Percentiles rank a stretch among this genome's conserved stretches.
phyloP scores from a whole-genome alignment of 2,113 vertebrate species.

The Engraulis encrasicolus region DNA sequence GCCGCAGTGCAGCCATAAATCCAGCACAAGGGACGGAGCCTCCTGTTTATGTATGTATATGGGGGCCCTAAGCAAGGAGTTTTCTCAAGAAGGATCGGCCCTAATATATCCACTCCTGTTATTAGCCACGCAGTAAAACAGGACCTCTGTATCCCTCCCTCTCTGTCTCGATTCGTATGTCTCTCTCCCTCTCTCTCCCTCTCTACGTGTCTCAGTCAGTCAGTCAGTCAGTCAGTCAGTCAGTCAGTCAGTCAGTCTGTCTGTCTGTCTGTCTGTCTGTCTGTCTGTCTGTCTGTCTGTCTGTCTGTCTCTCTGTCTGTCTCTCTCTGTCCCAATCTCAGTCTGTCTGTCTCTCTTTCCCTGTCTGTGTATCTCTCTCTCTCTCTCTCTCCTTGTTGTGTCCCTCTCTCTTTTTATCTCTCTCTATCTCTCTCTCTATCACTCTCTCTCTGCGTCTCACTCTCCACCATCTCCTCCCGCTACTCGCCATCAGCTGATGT shows the following conservation, averaged over 20 bases:
- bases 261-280: too few species aligned
- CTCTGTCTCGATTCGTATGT: too few species aligned
- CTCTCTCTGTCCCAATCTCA: too few species aligned
- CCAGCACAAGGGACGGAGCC: not conserved
- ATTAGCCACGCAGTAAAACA: not conserved
- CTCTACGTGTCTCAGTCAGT: not conserved
- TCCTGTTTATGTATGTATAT: not conserved
- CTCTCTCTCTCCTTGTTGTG: not conserved
- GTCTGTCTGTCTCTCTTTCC: too few species aligned
- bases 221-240: too few species aligned
- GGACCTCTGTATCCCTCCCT: not conserved
- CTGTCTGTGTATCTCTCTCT: not conserved
- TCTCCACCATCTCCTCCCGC: not conserved
- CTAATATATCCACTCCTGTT: not conserved
- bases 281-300: too few species aligned
- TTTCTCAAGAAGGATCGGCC: not conserved
- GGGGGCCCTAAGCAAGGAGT: not conserved
- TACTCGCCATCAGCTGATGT: not conserved
- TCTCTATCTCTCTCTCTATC: not conserved
- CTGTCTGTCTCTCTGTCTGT: too few species aligned
- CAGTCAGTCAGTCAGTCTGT: too few species aligned
- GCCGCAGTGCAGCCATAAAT: not conserved
- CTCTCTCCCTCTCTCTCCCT: conserved; percentile 32
- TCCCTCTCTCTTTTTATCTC: not conserved
- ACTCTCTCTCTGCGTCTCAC: not conserved